Percentiles rank a stretch among this genome's conserved stretches.
Conservation (phyloP, 2,113 vertebrate species). For the Myotis yumanensis region DNA sequence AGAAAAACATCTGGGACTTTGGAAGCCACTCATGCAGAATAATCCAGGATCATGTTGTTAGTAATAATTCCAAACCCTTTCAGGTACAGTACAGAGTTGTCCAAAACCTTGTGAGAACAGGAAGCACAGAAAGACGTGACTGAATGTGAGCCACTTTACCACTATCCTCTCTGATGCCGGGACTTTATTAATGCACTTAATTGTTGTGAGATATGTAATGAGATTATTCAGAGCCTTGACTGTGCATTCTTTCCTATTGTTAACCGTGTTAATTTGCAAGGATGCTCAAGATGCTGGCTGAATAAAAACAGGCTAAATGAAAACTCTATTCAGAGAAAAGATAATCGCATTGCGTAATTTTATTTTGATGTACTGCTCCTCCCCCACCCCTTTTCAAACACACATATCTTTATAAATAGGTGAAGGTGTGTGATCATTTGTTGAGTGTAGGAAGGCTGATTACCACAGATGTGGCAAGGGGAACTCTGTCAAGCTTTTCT, state of each 20-base stretch:
- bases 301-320: conserved; percentile 67
- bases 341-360: conserved; percentile 65
- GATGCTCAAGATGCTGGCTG: conserved; percentile 56
- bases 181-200: conserved; percentile 80
- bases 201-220: conserved; percentile 74
- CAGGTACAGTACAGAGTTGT: neutral
- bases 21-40: neutral
- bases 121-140: neutral
- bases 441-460: neutral
- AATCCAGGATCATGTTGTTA: neutral
- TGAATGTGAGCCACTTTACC: conserved; percentile 61
- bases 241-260: conserved; percentile 67
- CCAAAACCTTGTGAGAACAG: neutral
- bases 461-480: conserved; percentile 15
- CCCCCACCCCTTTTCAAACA: conserved; percentile 38
- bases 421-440: conserved; percentile 13
- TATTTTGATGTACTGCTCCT: conserved; percentile 72
- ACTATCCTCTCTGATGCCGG: conserved; percentile 43
- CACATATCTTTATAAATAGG: conserved; percentile 50
- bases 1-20: neutral
- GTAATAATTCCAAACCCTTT: neutral
- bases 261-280: conserved; percentile 69
- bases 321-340: conserved; percentile 65
- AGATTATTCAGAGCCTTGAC: conserved; percentile 76
- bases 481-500: conserved; percentile 18